These are phyloP conservation scores for Vulpes lagopus DNA, from an alignment of 2,113 vertebrate genomes.

Conservation along the genomic window DNA sequence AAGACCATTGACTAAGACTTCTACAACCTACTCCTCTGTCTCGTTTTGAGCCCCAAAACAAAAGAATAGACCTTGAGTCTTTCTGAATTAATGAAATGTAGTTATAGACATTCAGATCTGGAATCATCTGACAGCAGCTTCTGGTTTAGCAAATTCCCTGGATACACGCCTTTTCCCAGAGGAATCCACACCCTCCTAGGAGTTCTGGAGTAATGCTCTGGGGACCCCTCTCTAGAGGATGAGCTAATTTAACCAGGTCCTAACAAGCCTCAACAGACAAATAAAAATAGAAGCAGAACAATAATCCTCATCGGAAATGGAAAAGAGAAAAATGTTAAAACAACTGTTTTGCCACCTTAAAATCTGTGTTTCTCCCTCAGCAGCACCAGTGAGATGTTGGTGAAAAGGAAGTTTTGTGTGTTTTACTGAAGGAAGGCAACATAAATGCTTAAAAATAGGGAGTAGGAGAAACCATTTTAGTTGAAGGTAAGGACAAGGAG, in stretches of 20 bases:
- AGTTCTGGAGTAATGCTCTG: background rate
- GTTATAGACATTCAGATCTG: background rate
- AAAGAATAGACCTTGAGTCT: background rate
- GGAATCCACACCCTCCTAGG: background rate
- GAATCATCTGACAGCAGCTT: background rate
- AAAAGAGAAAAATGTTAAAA: background rate
- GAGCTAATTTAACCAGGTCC: background rate
- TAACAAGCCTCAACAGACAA: background rate
- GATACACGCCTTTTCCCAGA: background rate
- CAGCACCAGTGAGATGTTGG: background rate
- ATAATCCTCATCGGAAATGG: background rate
- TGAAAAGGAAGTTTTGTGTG: background rate
- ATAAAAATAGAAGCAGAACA: background rate
- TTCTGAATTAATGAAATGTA: conserved; percentile 7
- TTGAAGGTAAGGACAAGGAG: background rate
- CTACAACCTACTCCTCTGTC: background rate
- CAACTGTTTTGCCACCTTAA: background rate
- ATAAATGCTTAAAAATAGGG: background rate
- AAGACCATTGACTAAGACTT: background rate
- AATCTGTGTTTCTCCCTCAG: background rate
- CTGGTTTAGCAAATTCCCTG: background rate
- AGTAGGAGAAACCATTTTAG: background rate
- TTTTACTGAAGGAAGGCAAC: background rate
- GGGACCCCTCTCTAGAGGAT: background rate
- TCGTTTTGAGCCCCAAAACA: background rate